Evolutionary conservation across 64 coral and sea anemone species (phyloP), one percentile per base, ranked within the genome.

Genomic region (Cladopsammia gracilis): DNA sequence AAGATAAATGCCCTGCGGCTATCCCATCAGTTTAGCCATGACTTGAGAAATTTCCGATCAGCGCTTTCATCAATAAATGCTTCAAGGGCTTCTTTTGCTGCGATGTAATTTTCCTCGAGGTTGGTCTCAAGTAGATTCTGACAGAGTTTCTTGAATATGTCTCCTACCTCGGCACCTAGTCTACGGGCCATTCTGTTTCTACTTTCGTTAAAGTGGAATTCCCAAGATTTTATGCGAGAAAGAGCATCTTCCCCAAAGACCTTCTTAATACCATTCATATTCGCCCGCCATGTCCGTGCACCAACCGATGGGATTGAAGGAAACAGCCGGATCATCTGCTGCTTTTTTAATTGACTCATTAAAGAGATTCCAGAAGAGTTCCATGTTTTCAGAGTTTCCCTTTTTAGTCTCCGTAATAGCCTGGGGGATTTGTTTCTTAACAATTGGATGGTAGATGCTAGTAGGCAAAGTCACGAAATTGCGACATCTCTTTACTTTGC

Each of bases 1-100:
- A 34, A 34, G 34, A 34, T 34, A 72, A 77, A 86, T 52, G 34
- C 90, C 45, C 80, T 86, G 42, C 71, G 73, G 10, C 58, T 64
- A 26, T 78, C 22, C 64, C 82, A 93, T 67, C 83, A 93, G 24
- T 93, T 73, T 34, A 93, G 71, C 85, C 75, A 93, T 24, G 91
- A 65, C 23, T 50, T 77, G 52, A 86, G 48, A 82, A 85, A 70
- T 70, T 46, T 6, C 16, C 71, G 47, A 10, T 64, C 58, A 44
- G 73, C 13, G 52, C 16, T 25, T 65, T 19, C 75, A 23, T 94
- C 65, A 50, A 64, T 73, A 82, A 94, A 89, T 24, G 88, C 70
- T 46, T 79, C 65, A 64, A 82, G 65, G 46, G 81, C 23, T 51
- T 72, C 64, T 69, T 94, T 79, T 45, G 75, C 46, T 44, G 51